phyloP scores from a whole-genome alignment of 2,113 vertebrate genomes.

The Pangasianodon hypophthalmus region DNA sequence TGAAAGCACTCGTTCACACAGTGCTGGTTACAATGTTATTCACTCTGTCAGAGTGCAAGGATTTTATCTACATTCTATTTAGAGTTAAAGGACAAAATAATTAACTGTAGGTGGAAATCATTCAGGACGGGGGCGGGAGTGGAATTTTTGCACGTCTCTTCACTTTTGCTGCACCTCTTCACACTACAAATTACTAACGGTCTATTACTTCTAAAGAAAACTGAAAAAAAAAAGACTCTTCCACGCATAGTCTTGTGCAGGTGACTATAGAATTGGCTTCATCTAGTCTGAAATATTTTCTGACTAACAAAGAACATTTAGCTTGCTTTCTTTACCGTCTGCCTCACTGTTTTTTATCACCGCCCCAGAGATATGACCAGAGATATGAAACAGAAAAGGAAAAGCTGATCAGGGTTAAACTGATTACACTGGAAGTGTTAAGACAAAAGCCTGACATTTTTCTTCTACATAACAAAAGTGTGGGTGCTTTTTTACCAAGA shows the following conservation, averaged over 20 bases:
- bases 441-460: background rate
- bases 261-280: background rate
- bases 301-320: too few species aligned
- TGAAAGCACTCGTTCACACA: background rate
- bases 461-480: background rate
- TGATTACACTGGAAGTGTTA: constrained; percentile 17
- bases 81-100: background rate
- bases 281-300: background rate
- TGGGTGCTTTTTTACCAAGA: background rate
- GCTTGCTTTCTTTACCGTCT: background rate
- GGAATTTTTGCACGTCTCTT: background rate
- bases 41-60: background rate
- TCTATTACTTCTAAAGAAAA: background rate
- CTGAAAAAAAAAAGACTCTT: background rate
- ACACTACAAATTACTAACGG: background rate
- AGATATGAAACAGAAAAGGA: constrained; percentile 28
- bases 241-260: background rate
- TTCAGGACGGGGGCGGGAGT: background rate
- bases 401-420: constrained; percentile 25
- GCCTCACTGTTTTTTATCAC: background rate
- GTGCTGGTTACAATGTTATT: background rate
- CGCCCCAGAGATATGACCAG: background rate
- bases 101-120: background rate
- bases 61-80: background rate
- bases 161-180: background rate